A percentile compares a stretch with the other conserved stretches of the same genome.
These are phyloP conservation scores for Mythimna loreyi DNA, from an alignment of 2,888 invertebrate species.

Conservation along the genomic window DNA sequence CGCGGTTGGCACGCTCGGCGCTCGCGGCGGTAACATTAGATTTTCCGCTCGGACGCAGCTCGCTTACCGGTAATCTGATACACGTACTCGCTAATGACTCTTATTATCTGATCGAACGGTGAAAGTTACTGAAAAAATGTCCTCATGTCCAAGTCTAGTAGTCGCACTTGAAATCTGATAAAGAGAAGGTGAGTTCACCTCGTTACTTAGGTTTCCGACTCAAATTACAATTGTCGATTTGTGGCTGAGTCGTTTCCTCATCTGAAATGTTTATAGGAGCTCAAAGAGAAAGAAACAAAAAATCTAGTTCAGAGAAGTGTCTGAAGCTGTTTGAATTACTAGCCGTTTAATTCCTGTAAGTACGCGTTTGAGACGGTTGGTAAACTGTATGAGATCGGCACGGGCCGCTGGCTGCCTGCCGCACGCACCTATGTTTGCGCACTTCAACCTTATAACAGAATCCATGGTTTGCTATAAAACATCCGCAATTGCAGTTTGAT, in stretches of 20 bases:
- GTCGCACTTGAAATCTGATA: constrained; percentile 44
- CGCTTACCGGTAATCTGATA: constrained; percentile 54
- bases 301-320: constrained; percentile 25
- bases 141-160: constrained; percentile 23
- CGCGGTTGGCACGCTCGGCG: constrained; percentile 18
- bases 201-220: constrained; percentile 29
- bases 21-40: constrained; percentile 48
- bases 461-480: constrained; percentile 16
- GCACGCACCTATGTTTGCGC: constrained; percentile 19
- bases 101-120: constrained; percentile 46
- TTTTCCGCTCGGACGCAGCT: constrained; percentile 59
- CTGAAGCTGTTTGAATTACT: constrained; percentile 22
- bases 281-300: constrained; percentile 16
- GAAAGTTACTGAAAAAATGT: constrained; percentile 57
- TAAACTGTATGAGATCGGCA: constrained; percentile 43
- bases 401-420: constrained; percentile 14
- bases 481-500: constrained; percentile 15
- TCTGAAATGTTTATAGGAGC: constrained; percentile 7
- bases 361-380: constrained; percentile 41
- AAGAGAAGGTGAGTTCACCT: constrained; percentile 26
- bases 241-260: constrained; percentile 4
- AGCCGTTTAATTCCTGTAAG: constrained; percentile 44
- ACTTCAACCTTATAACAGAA: constrained; percentile 18
- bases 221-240: constrained; percentile 17
- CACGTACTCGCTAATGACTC: constrained; percentile 43